Base-by-base conservation (phyloP, 2,797 vertebrate species). In the Eidolon dupreanum region DNA sequence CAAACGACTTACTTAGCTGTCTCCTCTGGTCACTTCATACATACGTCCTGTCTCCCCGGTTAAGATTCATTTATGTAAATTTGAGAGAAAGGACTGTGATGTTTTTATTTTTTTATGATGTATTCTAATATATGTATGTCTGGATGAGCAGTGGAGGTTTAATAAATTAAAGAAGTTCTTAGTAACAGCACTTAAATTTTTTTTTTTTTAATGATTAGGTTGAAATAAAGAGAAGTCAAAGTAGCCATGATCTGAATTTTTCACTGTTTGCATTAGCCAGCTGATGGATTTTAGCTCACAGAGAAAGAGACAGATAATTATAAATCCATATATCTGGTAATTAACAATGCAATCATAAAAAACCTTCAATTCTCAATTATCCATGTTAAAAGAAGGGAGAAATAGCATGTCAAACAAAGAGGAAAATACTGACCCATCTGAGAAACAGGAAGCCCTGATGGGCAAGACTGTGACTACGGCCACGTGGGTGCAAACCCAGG, bases 61-160 rank as follows among this genome's bases (percentile, higher is more conserved):
- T 81, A 92, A 49, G 61, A 86, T 28, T 41, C 26, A 49, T 4
- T 13, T 26, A 66, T 49, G 24, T 33, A 71, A 55, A 89, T 41
- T 22, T 85, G 46, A 95, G 28, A 59, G 4, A 68, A 90, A 83
- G 4, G n/a, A 8, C 53, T 43, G 8, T 24, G 43, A 63, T 28
- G 61, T 55, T 57, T 70, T 77, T 77, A 77, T 71, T 86, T 86
- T 94, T 87, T 77, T 83, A 94, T 86, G 22, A 92, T 38, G 10
- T n/a, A 15, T 51, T 79, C 63, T 78, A 90, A 92, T 61, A 53
- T 26, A 73, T 59, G 20, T 26, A 73, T 66, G 24, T 81, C 66
- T 36, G 12, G 49, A 38, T 16, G 82, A 17, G 66, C 1, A 68
- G 33, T 8, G 63, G 22, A 75, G 17, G 17, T 8, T 87, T 83